Evolutionary conservation across 2,888 invertebrate genomes (phyloP).

Genomic region (Scelioninae gen. 2): DNA sequence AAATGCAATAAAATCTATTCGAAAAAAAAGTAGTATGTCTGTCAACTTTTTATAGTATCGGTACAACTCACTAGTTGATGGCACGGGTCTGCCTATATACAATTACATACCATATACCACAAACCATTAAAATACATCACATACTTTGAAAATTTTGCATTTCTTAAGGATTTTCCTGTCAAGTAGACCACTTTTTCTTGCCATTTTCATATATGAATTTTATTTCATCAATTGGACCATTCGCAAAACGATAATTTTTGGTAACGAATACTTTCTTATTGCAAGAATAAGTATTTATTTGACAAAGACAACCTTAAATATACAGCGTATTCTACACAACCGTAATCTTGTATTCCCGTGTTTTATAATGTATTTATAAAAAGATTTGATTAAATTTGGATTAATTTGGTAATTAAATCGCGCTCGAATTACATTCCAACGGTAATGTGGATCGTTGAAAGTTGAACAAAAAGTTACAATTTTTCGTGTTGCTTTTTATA

Average conservation of each 20-base stretch:
- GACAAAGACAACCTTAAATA: conserved; percentile 50
- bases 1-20: conserved; percentile 1
- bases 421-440: conserved; percentile 33
- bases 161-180: conserved; percentile 54
- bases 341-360: conserved; percentile 56
- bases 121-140: conserved; percentile 75
- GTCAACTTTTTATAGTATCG: conserved; percentile 69
- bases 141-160: conserved; percentile 72
- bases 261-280: conserved; percentile 44
- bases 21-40: neutral
- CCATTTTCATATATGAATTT: conserved; percentile 36
- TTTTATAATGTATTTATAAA: conserved; percentile 57
- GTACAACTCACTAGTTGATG: conserved; percentile 75
- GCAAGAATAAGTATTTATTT: conserved; percentile 27
- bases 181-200: conserved; percentile 44
- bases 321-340: conserved; percentile 59
- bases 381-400: conserved; percentile 30
- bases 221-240: neutral
- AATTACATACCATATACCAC: conserved; percentile 75
- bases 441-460: conserved; percentile 15
- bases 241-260: neutral
- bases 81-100: conserved; percentile 75
- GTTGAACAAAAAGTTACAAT: conserved; percentile 17
- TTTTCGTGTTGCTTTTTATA: conserved; percentile 36
- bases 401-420: conserved; percentile 31